Conservation (phyloP, 1,140 invertebrate genomes). For the Eriosoma lanigerum region DNA sequence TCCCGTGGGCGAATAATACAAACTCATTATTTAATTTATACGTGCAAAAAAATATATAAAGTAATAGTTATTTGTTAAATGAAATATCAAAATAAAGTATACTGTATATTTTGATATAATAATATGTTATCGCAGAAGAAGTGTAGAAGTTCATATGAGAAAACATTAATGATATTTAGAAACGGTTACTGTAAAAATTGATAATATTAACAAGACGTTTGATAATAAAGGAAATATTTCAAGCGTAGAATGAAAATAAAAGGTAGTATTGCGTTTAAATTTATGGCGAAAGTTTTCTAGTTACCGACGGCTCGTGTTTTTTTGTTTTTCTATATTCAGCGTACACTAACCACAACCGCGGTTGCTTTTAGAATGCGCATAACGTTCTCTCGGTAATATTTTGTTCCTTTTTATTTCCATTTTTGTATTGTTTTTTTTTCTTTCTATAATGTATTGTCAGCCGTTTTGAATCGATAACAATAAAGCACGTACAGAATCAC, state of each 20-base stretch:
- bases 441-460: too few species aligned
- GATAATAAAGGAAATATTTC: background rate
- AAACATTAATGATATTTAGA: background rate
- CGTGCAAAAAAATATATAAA: background rate
- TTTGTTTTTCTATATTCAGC: background rate
- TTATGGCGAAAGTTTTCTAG: conserved; percentile 47
- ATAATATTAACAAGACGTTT: conserved; percentile 34
- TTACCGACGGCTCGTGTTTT: background rate
- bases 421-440: background rate
- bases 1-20: too few species aligned
- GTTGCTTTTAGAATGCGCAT: background rate
- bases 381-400: background rate
- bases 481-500: too few species aligned
- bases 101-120: background rate
- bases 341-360: too few species aligned
- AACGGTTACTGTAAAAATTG: background rate
- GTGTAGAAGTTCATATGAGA: too few species aligned
- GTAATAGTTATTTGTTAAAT: background rate
- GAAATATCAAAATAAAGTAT: background rate
- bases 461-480: too few species aligned
- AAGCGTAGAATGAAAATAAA: background rate
- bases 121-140: too few species aligned
- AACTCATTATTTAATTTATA: background rate
- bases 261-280: conserved; percentile 22
- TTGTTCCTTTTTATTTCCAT: background rate